Evolutionary conservation across 1,140 invertebrate genomes (phyloP), one percentile per base, ranked within the genome.

Genomic region (Drosophila nebulosa): DNA sequence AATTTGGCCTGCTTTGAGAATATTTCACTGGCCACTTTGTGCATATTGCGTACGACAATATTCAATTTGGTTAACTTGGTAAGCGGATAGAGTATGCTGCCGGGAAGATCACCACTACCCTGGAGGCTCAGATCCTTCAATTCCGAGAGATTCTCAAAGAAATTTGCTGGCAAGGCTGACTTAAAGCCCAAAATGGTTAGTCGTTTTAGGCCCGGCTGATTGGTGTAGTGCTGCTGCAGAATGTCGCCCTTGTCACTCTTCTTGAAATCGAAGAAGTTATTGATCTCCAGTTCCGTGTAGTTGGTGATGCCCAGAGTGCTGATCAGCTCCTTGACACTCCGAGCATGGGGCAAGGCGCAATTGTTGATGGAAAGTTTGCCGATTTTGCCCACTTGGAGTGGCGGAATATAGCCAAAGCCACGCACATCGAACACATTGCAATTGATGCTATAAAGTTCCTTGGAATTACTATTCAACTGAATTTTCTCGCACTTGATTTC

Each of bases 401-500:
- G 62, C 0, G 83, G 83, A 6, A 88, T 68, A 26, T 79, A 78
- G 1, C 79, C 83, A 4, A 70, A 88, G 3, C 78, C 83, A 12
- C 79, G 61, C 2, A 73, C 69, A 67, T 89, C 84, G 7, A 89
- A 84, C 3, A 83, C 69, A 12, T 59, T 79, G 39, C 83, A 88
- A 3, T 60, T 51, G 3, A 88, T 79, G 32, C 72, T 68, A 10
- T 84, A 78, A 0, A 86, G 22, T 6, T 77, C 61, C 16, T 62
- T 21, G 10, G 62, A 55, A 4, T 85, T 67, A 32, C 79, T 88
- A 61, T 68, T 65, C 2, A 88, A 46, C 2, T 69, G 68, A 0
- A 89, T 58, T 24, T 69, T 83, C 1, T 86, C 83, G 22, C 83
- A 88, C 39, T 89, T 88, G 75, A 88, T 88, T 53, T 78, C 65